Evolutionary conservation across 2,113 vertebrate species (phyloP).

Genomic region (Cyprinodon variegatus): DNA sequence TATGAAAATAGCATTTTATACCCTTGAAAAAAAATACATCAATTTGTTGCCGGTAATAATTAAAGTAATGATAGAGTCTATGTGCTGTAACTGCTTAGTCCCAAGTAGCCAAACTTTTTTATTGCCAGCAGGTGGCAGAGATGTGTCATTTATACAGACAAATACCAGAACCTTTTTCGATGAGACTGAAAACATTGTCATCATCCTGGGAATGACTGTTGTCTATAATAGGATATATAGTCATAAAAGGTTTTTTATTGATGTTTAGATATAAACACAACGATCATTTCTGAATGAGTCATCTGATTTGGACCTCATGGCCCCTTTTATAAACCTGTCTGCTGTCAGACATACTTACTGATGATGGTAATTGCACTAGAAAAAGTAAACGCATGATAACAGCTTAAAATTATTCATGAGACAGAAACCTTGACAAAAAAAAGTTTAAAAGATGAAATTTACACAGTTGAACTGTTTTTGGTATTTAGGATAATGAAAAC

Average conservation of each 20-base stretch:
- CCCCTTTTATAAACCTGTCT: neutral
- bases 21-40: too few species aligned
- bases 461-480: neutral
- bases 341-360: neutral
- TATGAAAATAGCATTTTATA: neutral
- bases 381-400: neutral
- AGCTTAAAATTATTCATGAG: neutral
- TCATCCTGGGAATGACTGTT: neutral
- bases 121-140: neutral
- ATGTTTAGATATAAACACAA: neutral
- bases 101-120: neutral
- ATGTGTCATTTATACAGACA: neutral
- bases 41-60: too few species aligned
- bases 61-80: too few species aligned
- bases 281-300: neutral
- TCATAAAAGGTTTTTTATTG: too few species aligned
- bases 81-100: too few species aligned
- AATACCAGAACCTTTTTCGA: neutral
- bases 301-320: too few species aligned
- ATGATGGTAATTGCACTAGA: neutral
- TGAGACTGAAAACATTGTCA: neutral
- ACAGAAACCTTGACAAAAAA: too few species aligned
- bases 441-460: too few species aligned
- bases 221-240: neutral
- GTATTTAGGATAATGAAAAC: neutral